phyloP scores from a whole-genome alignment of 2,888 invertebrate species.

The Branchipolynoe longqiensis region DNA sequence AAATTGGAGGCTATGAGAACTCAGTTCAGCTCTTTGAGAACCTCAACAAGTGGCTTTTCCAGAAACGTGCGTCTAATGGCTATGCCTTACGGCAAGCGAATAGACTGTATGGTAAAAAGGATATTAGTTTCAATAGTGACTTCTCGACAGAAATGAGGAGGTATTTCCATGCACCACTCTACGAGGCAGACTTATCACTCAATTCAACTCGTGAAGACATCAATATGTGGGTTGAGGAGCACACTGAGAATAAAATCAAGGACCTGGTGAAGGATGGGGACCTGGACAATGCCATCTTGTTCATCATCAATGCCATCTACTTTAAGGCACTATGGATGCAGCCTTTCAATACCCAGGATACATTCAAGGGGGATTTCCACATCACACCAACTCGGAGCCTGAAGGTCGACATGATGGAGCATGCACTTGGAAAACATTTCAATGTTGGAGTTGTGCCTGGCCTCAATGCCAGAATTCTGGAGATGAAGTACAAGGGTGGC shows the following conservation, averaged over 20 bases:
- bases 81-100: constrained; percentile 74
- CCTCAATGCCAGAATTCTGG: constrained; percentile 1
- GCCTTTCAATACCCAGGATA: neutral
- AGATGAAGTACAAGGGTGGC: constrained; percentile 7
- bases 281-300: neutral
- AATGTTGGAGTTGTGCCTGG: neutral
- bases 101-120: constrained; percentile 69
- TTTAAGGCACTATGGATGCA: constrained; percentile 1
- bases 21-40: constrained; percentile 25
- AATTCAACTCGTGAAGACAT: constrained; percentile 83
- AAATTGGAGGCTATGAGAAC: constrained; percentile 55
- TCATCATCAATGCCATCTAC: constrained; percentile 22
- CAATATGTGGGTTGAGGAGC: constrained; percentile 90
- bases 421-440: neutral
- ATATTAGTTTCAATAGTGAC: neutral
- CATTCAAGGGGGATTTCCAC: neutral
- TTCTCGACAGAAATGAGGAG: constrained; percentile 66
- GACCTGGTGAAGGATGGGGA: constrained; percentile 83
- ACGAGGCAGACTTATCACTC: constrained; percentile 70
- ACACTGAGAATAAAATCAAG: constrained; percentile 91
- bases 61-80: neutral
- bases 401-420: constrained; percentile 8
- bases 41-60: neutral
- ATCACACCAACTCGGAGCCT: neutral
- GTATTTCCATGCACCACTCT: constrained; percentile 69